These are phyloP conservation scores for Lepilemur septentrionalis DNA, from an alignment of 2,797 vertebrate species.

Conservation along the genomic window DNA sequence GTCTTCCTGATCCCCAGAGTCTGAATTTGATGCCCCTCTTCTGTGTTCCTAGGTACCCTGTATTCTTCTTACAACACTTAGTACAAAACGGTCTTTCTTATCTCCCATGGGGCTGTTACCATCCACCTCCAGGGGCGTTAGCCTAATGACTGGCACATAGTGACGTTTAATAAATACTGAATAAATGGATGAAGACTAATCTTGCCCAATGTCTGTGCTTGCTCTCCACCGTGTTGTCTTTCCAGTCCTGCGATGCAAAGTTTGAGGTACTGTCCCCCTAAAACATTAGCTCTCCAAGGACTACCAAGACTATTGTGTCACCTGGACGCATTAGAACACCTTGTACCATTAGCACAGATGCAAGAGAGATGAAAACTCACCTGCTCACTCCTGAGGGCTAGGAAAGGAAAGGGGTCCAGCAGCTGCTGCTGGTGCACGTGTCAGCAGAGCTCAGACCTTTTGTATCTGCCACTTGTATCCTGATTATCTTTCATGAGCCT, in stretches of 20 bases:
- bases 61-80: background rate
- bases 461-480: constrained; percentile 63
- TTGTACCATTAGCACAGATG: background rate
- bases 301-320: background rate
- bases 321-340: background rate
- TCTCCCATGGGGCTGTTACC: background rate
- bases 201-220: background rate
- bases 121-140: background rate
- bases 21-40: background rate
- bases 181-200: background rate
- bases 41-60: background rate
- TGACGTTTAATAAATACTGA: background rate
- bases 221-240: background rate
- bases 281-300: background rate
- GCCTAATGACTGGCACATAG: background rate
- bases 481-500: constrained; percentile 77
- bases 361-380: background rate
- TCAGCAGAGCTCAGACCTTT: constrained; percentile 68
- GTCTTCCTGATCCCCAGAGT: background rate
- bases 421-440: background rate
- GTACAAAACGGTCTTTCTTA: background rate
- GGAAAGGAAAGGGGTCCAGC: background rate
- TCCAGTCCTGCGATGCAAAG: background rate
- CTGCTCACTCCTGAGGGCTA: rapidly evolving
- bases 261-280: background rate